Percentiles rank a stretch among this genome's conserved stretches.
These are phyloP conservation scores for Phalloptychus januarius DNA, from an alignment of 2,797 vertebrate species.

Conservation along the genomic window DNA sequence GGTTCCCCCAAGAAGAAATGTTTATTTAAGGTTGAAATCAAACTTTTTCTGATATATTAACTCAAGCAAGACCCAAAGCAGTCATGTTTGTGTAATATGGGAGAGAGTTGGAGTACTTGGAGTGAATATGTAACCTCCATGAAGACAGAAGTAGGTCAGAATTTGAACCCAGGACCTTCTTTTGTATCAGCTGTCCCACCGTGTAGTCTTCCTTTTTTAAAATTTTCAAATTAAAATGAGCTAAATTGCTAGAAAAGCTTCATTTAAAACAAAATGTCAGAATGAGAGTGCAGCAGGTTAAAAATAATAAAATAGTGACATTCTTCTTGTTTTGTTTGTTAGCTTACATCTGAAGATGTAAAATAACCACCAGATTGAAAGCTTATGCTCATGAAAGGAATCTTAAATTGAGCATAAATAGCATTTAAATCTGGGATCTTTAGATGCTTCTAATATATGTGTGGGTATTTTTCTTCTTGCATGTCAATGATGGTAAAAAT, in stretches of 20 bases:
- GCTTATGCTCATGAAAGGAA: conserved; percentile 1
- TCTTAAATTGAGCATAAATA: conserved; percentile 20
- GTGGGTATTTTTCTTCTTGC: conserved; percentile 29
- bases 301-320: background rate
- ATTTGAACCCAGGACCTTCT: background rate
- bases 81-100: background rate
- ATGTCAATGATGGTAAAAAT: conserved; percentile 6
- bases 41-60: background rate
- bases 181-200: background rate
- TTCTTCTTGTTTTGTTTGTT: background rate
- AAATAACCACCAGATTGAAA: background rate
- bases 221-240: background rate
- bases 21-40: background rate
- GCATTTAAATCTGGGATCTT: conserved; percentile 10
- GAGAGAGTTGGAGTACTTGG: too few relatives aligned
- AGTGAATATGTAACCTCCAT: background rate
- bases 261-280: background rate
- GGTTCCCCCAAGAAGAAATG: background rate
- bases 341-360: background rate
- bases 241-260: background rate
- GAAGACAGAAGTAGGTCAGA: background rate
- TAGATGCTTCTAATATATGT: conserved; percentile 12
- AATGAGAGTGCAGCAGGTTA: background rate
- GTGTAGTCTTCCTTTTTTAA: background rate
- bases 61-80: background rate